These are phyloP conservation scores for Resseliella maxima DNA, from an alignment of 2,888 invertebrate species.

Conservation along the genomic window DNA sequence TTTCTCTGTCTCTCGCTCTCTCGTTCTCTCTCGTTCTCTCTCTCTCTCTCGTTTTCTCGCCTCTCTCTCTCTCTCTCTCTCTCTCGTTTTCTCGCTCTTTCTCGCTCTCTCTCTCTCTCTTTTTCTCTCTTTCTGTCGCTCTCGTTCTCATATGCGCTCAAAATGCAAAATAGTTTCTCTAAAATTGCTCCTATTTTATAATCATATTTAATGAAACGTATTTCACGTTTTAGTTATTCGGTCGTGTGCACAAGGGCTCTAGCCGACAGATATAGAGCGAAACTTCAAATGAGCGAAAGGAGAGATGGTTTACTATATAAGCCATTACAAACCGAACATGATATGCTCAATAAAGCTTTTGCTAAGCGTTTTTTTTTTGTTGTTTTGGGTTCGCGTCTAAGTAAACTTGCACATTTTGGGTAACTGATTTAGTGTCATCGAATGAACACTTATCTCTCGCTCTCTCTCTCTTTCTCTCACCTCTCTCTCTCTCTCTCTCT, in stretches of 20 bases:
- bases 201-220: neutral
- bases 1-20: no score
- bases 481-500: no score
- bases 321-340: neutral
- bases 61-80: neutral
- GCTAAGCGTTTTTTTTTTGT: neutral
- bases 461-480: neutral
- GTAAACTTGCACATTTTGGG: neutral
- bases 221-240: neutral
- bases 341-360: neutral
- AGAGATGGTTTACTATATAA: neutral
- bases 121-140: neutral
- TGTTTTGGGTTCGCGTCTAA: neutral
- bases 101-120: neutral
- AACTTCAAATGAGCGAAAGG: neutral
- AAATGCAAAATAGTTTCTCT: neutral
- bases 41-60: neutral
- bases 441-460: neutral
- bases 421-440: constrained; percentile 26
- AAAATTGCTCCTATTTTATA: neutral
- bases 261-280: neutral
- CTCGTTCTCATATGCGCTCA: neutral
- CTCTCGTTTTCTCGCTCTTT: no score
- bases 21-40: neutral
- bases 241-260: neutral